Percentiles rank a stretch among this genome's conserved stretches.
These are phyloP conservation scores for Marasmarcha lunaedactyla DNA, from an alignment of 2,888 invertebrate genomes.

Conservation along the genomic window DNA sequence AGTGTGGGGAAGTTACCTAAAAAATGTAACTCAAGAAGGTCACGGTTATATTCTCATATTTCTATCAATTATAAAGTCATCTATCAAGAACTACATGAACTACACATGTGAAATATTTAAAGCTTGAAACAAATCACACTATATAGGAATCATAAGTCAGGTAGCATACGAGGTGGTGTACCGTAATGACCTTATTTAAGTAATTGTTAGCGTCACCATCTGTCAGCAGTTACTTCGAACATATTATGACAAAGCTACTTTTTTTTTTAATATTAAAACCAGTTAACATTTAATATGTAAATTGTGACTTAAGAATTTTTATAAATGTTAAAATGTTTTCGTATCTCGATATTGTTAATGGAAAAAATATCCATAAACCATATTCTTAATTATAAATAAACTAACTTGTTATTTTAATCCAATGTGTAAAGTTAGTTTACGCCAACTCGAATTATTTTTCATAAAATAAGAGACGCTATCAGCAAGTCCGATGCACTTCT, in stretches of 20 bases:
- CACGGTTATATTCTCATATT: too few relatives aligned
- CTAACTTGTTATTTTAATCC: conserved; percentile 33
- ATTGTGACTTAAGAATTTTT: conserved; percentile 8
- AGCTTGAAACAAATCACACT: too few relatives aligned
- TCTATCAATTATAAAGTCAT: too few relatives aligned
- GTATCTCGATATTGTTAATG: conserved; percentile 21
- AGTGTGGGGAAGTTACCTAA: too few relatives aligned
- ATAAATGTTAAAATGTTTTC: conserved; percentile 15
- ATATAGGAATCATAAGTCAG: too few relatives aligned
- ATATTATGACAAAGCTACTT: conserved; percentile 9
- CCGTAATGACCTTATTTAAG: background rate
- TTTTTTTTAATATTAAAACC: conserved; percentile 1
- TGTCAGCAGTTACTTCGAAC: conserved; percentile 3
- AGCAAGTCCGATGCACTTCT: too few relatives aligned
- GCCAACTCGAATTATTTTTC: too few relatives aligned
- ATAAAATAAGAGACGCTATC: too few relatives aligned
- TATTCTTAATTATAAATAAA: conserved; percentile 50
- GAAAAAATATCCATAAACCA: conserved; percentile 33
- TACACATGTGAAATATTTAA: too few relatives aligned
- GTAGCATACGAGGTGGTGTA: too few relatives aligned
- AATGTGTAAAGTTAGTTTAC: conserved; percentile 1
- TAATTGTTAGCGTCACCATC: background rate
- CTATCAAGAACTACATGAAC: too few relatives aligned
- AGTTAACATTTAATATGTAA: conserved; percentile 13
- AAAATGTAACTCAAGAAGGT: too few relatives aligned